Base-by-base conservation (phyloP, 1,140 invertebrate genomes). In the Reticulitermes speratus region DNA sequence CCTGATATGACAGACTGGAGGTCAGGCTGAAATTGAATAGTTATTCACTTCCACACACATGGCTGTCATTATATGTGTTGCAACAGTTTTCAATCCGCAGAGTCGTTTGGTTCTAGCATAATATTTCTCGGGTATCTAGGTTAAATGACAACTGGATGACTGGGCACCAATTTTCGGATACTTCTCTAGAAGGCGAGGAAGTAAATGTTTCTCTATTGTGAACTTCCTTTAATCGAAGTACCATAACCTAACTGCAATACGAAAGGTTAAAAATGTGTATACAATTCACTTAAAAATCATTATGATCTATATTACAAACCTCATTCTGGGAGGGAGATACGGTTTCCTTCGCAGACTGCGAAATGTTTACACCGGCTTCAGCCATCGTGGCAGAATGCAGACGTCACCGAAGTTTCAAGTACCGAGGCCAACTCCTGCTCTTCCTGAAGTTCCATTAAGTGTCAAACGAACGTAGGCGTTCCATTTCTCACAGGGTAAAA, bases 1-100 rank as follows among this genome's bases (percentile, higher is more conserved):
- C 92, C 93, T 83, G 90, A 91, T 84, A 94, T 89, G 75, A 88
- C 38, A 19, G 87, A 82, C 59, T 83, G 32, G 21, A 21, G 19
- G 21, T 8, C 44, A 30, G 84, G 32, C 86, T 87, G 83, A 21
- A 83, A 86, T 21, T 65, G n/a, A 59, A 32, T 44, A 85, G 14
- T 55, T 55, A 21, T 55, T 55, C 52, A 55, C 0, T 55, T 55
- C 19, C 3, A 55, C 14, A 19, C 8, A 11, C 19, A 21, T 55
- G 52, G 3, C 52, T 55, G 14, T 55, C 52, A 38, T 38, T 5
- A 48, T 48, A 48, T 11, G 9, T 48, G 14, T 9, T 48, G 14
- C 52, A 55, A 55, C 19, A 21, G 19, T 55, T 19, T 55, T 55
- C 52, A 21, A 19, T 21, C 19, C 5, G 52, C 52, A 16, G 0